A percentile compares a stretch with the other conserved stretches of the same genome.
Conservation (phyloP, 35 echinoderm and acorn worm genomes). For the Heliocidaris erythrogramma region DNA sequence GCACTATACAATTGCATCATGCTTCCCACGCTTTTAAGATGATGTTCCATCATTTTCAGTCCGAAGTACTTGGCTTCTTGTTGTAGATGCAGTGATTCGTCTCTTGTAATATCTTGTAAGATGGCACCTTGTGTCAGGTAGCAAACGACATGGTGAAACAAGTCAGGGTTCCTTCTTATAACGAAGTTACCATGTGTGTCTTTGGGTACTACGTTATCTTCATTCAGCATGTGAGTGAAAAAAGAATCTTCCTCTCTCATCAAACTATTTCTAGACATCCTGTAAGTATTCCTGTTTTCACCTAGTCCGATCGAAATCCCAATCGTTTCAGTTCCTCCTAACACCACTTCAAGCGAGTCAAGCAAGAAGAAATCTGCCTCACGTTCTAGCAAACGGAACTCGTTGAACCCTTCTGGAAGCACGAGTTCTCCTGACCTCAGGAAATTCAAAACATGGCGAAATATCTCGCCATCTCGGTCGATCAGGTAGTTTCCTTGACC, state of each 20-base stretch:
- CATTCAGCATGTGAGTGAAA: neutral
- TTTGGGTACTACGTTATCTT: neutral
- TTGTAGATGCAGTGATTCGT: neutral
- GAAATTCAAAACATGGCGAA: slow-evolving; percentile 64
- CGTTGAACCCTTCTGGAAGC: slow-evolving; percentile 56
- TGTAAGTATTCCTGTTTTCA: too few species aligned
- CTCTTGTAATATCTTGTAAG: neutral
- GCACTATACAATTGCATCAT: neutral
- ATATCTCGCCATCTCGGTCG: slow-evolving; percentile 65
- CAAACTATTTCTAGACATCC: neutral
- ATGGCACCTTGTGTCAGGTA: neutral
- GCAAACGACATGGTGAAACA: neutral
- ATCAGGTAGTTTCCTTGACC: slow-evolving; percentile 46
- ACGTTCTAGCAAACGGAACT: slow-evolving; percentile 41
- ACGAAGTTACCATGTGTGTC: neutral
- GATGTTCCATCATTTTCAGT: neutral
- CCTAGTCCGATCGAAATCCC: too few species aligned
- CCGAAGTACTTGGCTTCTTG: neutral
- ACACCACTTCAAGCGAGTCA: neutral
- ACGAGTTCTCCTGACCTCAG: slow-evolving; percentile 26
- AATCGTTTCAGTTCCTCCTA: neutral
- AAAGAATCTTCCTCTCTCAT: neutral
- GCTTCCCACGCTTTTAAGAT: neutral
- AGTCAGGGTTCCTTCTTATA: neutral
- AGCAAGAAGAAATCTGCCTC: slow-evolving; percentile 64